Base-by-base conservation (phyloP, 2,888 invertebrate species). In the Hedychridium roseum region DNA sequence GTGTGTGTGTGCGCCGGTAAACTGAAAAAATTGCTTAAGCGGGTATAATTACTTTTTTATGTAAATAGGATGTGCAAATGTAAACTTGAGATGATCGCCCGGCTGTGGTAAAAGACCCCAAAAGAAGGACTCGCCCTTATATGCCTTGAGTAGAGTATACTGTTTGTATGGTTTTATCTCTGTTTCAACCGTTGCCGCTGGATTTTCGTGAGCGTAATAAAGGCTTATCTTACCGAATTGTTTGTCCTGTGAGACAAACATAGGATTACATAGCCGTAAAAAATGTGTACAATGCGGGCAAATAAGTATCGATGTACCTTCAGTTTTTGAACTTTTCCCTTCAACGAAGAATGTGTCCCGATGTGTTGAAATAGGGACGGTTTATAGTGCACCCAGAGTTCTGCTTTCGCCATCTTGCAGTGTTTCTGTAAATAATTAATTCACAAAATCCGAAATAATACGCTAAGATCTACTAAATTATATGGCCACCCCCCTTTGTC, bases 301-400 rank as follows among this genome's bases (percentile, higher is more conserved):
- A 27, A 47, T 12, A 39, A 7, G 36, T 36, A 26, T 39, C 6
- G n/a, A 12, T 41, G 36, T 81, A 91, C 94, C 85, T 95, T 94
- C 0, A 97, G 82, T 80, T 94, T 95, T 75, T 97, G 97, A 42
- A 96, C 91, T 84, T 98, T 98, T 46, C 97, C 97, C 78, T 90
- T 92, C 0, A 98, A 83, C 0, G 97, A 97, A 0, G 97, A 97
- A 73, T 94, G 94, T 14, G 91, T 88, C 2, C 97, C 97, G 52
- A 97, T 91, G 73, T 98, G 98, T 80, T 97, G 95, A 74, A 98
- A 98, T 1, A 98, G 82, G 0, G 96, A 93, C 0, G 92, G 91
- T 60, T 92, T 92, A 76, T 90, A 94, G 70, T 91, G 91, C 4
- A 93, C 85, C 86, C 94, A 91, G 50, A 94, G 84, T 65, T 86